These are phyloP conservation scores for Taphrorychus bicolor DNA, from an alignment of 2,888 invertebrate genomes.

Conservation along the genomic window DNA sequence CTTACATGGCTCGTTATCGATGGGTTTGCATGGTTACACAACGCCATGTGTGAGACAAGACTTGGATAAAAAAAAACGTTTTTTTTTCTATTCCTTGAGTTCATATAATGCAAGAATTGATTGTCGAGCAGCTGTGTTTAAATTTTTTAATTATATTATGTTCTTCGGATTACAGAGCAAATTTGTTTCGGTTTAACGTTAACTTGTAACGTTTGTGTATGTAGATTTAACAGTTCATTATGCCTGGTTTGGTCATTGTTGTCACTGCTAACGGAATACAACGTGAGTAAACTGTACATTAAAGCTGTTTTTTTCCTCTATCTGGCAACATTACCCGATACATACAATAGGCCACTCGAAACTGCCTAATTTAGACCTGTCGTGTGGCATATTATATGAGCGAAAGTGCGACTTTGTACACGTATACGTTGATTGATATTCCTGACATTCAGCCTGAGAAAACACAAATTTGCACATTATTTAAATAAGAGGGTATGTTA, in stretches of 20 bases:
- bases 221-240: not conserved
- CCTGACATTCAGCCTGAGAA: not conserved
- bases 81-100: too few species aligned
- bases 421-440: not conserved
- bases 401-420: constrained; percentile 1
- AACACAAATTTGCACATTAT: not conserved
- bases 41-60: not conserved
- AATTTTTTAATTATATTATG: too few species aligned
- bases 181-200: too few species aligned
- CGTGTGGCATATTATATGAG: constrained; percentile 11
- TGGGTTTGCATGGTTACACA: not conserved
- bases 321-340: too few species aligned
- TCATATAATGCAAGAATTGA: not conserved
- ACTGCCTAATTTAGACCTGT: not conserved
- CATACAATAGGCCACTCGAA: not conserved
- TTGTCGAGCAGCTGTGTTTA: too few species aligned
- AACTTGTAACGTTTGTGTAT: not conserved
- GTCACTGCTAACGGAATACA: not conserved
- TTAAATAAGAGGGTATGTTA: not conserved
- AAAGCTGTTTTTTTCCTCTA: not conserved
- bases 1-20: not conserved
- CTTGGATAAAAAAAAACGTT: not conserved
- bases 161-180: too few species aligned
- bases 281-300: not conserved
- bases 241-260: not conserved